Conservation (phyloP, 2,888 invertebrate species). For the Subacronicta megacephala region DNA sequence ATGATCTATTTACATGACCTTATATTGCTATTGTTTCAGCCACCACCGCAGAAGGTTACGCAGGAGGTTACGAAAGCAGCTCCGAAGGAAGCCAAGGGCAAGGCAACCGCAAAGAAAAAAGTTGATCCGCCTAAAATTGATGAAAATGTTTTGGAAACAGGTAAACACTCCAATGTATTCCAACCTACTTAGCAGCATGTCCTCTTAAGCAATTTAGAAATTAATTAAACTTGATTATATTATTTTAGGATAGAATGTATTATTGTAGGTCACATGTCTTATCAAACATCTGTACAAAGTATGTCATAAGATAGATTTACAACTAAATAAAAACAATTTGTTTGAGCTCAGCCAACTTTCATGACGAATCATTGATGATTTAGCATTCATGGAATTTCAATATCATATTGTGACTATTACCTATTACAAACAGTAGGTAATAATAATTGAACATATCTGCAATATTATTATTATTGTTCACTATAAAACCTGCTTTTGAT, state of each 20-base stretch:
- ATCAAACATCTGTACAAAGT: constrained; percentile 10
- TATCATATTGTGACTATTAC: background rate
- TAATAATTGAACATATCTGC: no score
- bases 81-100: constrained; percentile 66
- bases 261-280: constrained; percentile 22
- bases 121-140: constrained; percentile 71
- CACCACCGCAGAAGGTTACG: constrained; percentile 60
- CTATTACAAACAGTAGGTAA: no score
- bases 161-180: constrained; percentile 60
- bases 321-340: no score
- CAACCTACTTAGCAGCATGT: constrained; percentile 27
- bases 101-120: constrained; percentile 69
- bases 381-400: constrained; percentile 16
- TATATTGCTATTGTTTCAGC: constrained; percentile 67
- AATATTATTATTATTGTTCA: no score
- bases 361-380: constrained; percentile 6
- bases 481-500: no score
- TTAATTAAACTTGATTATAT: constrained; percentile 3
- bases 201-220: constrained; percentile 42
- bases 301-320: constrained; percentile 12
- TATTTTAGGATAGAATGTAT: constrained; percentile 15
- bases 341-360: constrained; percentile 5
- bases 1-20: constrained; percentile 60
- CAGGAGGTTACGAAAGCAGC: constrained; percentile 59
- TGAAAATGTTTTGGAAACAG: constrained; percentile 78